Percentiles rank a stretch among this genome's conserved stretches.
phyloP scores from a whole-genome alignment of 1,140 invertebrate species.

The Helicorthomorpha holstii region DNA sequence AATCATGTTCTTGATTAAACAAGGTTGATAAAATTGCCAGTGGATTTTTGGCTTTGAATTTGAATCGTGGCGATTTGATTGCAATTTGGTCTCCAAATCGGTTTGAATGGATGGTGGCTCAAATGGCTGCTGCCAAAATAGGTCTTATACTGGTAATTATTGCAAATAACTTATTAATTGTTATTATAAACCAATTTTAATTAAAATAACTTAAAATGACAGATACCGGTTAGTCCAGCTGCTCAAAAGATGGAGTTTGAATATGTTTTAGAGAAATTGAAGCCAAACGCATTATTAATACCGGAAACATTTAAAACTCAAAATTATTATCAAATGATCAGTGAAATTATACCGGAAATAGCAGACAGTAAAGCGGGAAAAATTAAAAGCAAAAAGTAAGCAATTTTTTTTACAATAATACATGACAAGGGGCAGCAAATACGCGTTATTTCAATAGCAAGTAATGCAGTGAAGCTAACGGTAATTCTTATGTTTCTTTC shows the following conservation, averaged over 20 bases:
- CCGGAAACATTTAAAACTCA: slow-evolving; percentile 35
- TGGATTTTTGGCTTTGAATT: background rate
- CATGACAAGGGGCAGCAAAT: too few species aligned
- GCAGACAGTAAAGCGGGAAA: background rate
- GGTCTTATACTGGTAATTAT: slow-evolving; percentile 61
- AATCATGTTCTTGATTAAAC: background rate
- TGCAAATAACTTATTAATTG: too few species aligned
- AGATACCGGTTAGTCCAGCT: background rate
- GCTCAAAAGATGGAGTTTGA: background rate
- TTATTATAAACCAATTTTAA: too few species aligned
- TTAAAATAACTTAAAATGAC: background rate
- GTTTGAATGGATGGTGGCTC: slow-evolving; percentile 59
- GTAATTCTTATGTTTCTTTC: too few species aligned
- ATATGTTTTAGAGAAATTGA: background rate
- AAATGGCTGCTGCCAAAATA: slow-evolving; percentile 56
- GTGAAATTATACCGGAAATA: slow-evolving; percentile 25
- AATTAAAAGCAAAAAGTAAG: background rate
- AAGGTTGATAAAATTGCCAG: background rate
- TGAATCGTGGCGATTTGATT: slow-evolving; percentile 51
- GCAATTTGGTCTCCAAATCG: slow-evolving; percentile 80
- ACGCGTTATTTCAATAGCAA: too few species aligned
- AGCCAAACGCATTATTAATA: background rate
- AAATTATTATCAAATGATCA: slow-evolving; percentile 52
- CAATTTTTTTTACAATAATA: too few species aligned
- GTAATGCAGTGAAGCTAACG: too few species aligned